These are phyloP conservation scores for Meles meles DNA, from an alignment of 2,113 vertebrate species.

Conservation along the genomic window DNA sequence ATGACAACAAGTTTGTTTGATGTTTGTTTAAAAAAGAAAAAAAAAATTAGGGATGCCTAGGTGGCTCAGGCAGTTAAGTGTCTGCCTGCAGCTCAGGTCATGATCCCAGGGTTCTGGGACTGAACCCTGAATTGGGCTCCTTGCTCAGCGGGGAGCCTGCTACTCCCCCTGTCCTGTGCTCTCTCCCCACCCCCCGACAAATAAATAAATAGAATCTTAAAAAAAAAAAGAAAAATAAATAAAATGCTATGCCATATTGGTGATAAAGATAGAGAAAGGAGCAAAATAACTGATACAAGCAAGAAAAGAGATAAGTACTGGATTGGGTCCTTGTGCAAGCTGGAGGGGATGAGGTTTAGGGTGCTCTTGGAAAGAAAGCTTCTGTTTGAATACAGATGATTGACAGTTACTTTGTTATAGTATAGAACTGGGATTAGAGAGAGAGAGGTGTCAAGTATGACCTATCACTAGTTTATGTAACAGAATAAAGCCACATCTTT, in stretches of 20 bases:
- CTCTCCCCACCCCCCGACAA: too few relatives aligned
- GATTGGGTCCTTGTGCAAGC: rapidly evolving
- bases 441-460: not conserved
- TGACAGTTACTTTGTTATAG: not conserved
- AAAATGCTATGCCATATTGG: not conserved
- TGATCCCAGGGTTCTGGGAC: too few relatives aligned
- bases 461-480: not conserved
- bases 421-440: not conserved
- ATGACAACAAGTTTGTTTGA: not conserved
- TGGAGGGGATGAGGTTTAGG: not conserved
- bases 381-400: not conserved
- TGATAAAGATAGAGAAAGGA: not conserved
- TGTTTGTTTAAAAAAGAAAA: not conserved
- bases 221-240: not conserved
- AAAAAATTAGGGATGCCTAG: not conserved
- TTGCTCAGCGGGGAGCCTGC: too few relatives aligned
- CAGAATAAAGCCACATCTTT: not conserved
- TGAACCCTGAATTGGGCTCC: too few relatives aligned
- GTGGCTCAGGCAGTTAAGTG: too few relatives aligned
- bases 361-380: not conserved
- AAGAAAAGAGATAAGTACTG: not conserved
- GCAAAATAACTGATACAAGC: not conserved
- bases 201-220: too few relatives aligned
- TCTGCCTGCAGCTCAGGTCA: too few relatives aligned
- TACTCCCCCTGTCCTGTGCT: too few relatives aligned